Evolutionary conservation across 2,113 vertebrate species (phyloP).

Genomic region (Lophius piscatorius): DNA sequence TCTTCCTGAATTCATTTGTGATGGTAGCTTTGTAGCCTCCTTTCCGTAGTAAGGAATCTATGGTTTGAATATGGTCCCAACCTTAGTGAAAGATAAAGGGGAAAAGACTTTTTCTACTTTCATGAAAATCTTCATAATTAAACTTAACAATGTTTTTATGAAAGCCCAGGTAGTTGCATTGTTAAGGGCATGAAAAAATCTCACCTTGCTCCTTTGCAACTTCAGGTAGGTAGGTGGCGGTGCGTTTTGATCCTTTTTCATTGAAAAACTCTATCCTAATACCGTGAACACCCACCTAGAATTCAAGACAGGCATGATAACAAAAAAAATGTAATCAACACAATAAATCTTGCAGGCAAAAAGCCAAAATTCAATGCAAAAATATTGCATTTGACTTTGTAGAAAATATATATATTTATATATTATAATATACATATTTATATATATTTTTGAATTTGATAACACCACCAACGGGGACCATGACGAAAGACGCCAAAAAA

Average conservation of each 20-base stretch:
- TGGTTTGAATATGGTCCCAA: constrained; percentile 99
- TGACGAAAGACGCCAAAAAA: no score
- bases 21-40: constrained; percentile 99
- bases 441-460: no score
- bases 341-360: not conserved
- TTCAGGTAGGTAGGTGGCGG: constrained; percentile 99
- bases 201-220: constrained; percentile 99
- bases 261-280: constrained; percentile 99
- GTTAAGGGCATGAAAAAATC: constrained; percentile 16
- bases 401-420: no score
- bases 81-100: constrained; percentile 74
- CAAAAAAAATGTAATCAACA: not conserved
- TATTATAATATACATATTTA: no score
- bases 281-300: constrained; percentile 99
- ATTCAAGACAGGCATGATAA: constrained; percentile 21
- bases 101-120: not conserved
- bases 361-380: not conserved
- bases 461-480: no score
- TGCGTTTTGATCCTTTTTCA: constrained; percentile 99
- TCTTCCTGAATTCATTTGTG: constrained; percentile 99
- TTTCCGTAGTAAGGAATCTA: constrained; percentile 99
- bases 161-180: not conserved
- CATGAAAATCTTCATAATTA: not conserved
- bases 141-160: not conserved
- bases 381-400: no score